phyloP scores from a whole-genome alignment of 2,888 invertebrate genomes.

The Cantharis rufa region DNA sequence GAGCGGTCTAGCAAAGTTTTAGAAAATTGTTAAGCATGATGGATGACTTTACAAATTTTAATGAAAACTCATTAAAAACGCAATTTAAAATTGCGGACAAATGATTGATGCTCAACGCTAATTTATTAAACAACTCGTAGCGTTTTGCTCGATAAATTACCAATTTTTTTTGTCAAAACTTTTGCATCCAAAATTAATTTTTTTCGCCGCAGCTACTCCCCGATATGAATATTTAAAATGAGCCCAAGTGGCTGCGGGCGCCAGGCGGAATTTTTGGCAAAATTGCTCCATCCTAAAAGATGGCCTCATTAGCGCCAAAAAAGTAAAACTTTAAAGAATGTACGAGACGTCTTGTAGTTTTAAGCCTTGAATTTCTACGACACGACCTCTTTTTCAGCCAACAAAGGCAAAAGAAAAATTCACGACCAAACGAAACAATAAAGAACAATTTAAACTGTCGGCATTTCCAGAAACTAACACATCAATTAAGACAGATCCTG shows the following conservation, averaged over 20 bases:
- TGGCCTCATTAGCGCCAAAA: neutral
- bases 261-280: neutral
- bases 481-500: constrained; percentile 50
- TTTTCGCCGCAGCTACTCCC: neutral
- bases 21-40: constrained; percentile 25
- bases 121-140: neutral
- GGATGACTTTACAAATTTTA: constrained; percentile 24
- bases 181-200: neutral
- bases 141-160: constrained; percentile 1
- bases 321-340: neutral
- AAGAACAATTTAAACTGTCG: constrained; percentile 48
- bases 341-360: neutral
- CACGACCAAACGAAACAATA: constrained; percentile 39
- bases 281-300: neutral
- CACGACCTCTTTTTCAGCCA: constrained; percentile 25
- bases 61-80: constrained; percentile 28
- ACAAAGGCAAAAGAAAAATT: constrained; percentile 27
- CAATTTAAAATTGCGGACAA: constrained; percentile 15
- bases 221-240: neutral
- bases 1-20: neutral
- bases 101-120: constrained; percentile 20
- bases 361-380: constrained; percentile 16
- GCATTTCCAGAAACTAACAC: constrained; percentile 52
- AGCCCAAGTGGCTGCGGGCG: neutral
- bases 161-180: neutral